Base-by-base conservation (phyloP, 2,797 vertebrate species). In the Gastrophryne carolinensis region DNA sequence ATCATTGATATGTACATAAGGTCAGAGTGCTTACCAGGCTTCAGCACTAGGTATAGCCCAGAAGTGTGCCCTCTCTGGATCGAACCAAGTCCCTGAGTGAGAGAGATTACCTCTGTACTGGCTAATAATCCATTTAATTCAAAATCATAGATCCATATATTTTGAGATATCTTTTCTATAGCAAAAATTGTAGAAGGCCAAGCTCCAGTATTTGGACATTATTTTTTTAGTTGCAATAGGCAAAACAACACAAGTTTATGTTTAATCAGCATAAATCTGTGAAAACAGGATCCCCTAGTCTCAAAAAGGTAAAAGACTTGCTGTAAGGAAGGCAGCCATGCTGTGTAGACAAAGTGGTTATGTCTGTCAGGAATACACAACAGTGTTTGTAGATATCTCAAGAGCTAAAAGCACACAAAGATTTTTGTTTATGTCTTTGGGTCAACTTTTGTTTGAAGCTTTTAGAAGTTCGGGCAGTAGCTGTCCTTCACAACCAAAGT, bases 181-280 rank as follows among this genome's bases (percentile, higher is more conserved):
- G 8, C 44, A 47, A 17, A n/a, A 8, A 47, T 5, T 47, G 6
- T 8, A 47, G 3, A n/a, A 2, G 44, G 17, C 44, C 17, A 3
- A 19, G 44, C n/a, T n/a, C n/a, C n/a, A n/a, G 2, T 21, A 21
- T n/a, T 44, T 44, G 39, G 15, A 5, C 39, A n/a, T 44, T 5
- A 4, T 47, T 9, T 10, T 47, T 47, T 21, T 9, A 19, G n/a
- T 50, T 10, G 19, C 26, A 41, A 64, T 64, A 53, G 11, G 17
- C 19, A 15, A 44, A 7, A 21, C n/a, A 27, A 26, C 21, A 35
- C 17, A 8, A 62, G 1, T n/a, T 15, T 44, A 11, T 63, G 12
- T 63, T 5, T 39, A 53, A 73, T 72, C 34, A 50, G 41, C 61
- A 62, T 62, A 30, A 64, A 53, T n/a, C 21, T 53, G 44, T 64